A percentile compares a stretch with the other conserved stretches of the same genome.
Evolutionary conservation across 2,888 invertebrate species (phyloP).

Genomic region (Drosophila acutilabella): DNA sequence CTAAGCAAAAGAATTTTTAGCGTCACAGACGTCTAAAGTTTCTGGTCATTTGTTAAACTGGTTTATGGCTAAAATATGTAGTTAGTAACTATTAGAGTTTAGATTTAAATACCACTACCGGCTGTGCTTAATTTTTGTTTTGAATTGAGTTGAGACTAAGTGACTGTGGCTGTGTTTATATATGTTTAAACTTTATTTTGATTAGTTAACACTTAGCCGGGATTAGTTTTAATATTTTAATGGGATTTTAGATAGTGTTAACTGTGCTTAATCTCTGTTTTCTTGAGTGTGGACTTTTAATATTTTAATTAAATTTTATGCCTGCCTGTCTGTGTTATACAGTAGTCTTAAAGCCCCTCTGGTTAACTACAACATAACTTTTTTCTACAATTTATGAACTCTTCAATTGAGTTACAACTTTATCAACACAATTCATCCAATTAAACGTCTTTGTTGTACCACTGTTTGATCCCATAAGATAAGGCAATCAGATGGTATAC

Average conservation of each 20-base stretch:
- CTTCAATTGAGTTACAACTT: constrained; percentile 27
- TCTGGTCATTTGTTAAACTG: constrained; percentile 6
- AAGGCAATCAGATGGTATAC: constrained; percentile 35
- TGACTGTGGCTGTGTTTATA: too few relatives aligned
- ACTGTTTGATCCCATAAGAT: constrained; percentile 46
- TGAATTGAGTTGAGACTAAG: neutral
- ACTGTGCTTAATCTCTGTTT: neutral
- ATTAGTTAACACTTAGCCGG: too few relatives aligned
- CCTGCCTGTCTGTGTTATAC: neutral
- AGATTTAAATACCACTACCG: neutral
- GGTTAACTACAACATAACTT: constrained; percentile 18
- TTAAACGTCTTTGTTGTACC: constrained; percentile 45
- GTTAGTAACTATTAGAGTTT: neutral
- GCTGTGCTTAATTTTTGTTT: neutral
- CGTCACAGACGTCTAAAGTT: constrained; percentile 1
- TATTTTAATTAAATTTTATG: too few relatives aligned
- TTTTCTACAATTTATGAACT: constrained; percentile 3
- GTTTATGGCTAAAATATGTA: constrained; percentile 4
- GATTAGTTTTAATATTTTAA: neutral
- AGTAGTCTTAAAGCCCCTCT: neutral
- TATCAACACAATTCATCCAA: constrained; percentile 47
- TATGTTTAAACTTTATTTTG: too few relatives aligned
- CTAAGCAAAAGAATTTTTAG: constrained; percentile 1
- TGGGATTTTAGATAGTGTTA: neutral
- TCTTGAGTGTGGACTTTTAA: too few relatives aligned